phyloP scores from a whole-genome alignment of 2,888 invertebrate species.

The Nesidiocoris tenuis region DNA sequence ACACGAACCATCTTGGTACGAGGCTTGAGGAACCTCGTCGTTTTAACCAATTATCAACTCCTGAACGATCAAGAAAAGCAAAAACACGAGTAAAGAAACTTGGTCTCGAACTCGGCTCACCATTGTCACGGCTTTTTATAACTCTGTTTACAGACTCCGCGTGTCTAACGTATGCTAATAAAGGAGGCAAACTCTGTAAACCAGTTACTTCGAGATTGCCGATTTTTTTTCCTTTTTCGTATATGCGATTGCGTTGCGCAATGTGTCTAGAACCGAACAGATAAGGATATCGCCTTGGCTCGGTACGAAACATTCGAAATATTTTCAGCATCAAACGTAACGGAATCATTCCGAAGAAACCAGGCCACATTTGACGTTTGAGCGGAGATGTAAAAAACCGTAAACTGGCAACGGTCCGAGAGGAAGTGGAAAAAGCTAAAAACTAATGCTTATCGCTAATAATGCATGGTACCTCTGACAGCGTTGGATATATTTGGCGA shows the following conservation, averaged over 20 bases:
- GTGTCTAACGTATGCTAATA: neutral
- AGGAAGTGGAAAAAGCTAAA: too few species aligned
- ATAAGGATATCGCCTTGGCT: neutral
- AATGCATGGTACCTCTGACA: too few species aligned
- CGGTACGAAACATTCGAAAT: neutral
- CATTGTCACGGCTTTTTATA: neutral
- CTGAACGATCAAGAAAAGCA: neutral
- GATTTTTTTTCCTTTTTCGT: neutral
- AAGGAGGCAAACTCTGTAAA: neutral
- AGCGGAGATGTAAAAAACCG: too few species aligned
- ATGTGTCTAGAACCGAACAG: neutral
- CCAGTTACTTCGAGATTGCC: neutral
- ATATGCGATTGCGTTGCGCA: too few species aligned
- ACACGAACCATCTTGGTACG: too few species aligned
- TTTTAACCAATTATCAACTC: neutral
- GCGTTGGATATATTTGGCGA: too few species aligned
- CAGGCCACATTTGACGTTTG: too few species aligned
- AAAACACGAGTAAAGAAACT: neutral
- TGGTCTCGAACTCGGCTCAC: neutral
- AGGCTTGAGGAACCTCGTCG: too few species aligned
- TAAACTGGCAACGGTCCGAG: neutral
- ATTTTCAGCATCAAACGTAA: too few species aligned
- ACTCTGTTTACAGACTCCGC: neutral
- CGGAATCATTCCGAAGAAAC: too few species aligned
- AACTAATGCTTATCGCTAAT: too few species aligned